phyloP scores from a whole-genome alignment of 2,113 vertebrate genomes.

The Proteles cristata region DNA sequence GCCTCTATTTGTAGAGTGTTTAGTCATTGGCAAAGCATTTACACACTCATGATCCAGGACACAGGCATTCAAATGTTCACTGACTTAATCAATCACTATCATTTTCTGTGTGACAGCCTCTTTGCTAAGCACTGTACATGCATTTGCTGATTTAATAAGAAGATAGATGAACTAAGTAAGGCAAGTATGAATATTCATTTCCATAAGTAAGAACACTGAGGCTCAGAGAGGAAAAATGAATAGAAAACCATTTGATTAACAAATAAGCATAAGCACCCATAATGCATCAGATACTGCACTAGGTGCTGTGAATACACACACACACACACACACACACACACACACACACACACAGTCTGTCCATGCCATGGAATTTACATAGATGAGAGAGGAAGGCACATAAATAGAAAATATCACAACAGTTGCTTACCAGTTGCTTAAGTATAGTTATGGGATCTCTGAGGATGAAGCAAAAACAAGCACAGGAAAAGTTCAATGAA shows the following conservation, averaged over 20 bases:
- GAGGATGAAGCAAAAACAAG: background rate
- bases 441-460: background rate
- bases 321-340: background rate
- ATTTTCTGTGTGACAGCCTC: background rate
- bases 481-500: background rate
- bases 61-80: background rate
- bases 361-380: background rate
- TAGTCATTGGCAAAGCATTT: background rate
- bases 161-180: background rate
- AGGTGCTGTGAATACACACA: background rate
- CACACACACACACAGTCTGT: background rate
- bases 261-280: background rate
- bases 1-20: background rate
- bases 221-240: background rate
- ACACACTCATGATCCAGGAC: background rate
- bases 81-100: background rate
- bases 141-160: slow-evolving; percentile 10
- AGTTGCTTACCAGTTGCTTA: background rate
- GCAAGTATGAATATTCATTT: background rate
- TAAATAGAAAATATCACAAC: background rate
- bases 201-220: background rate
- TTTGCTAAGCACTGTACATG: background rate
- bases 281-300: background rate
- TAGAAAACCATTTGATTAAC: background rate
- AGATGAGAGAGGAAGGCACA: background rate